Percentiles rank a stretch among this genome's conserved stretches.
Evolutionary conservation across 2,113 vertebrate genomes (phyloP).

Genomic region (Dipodomys merriami): DNA sequence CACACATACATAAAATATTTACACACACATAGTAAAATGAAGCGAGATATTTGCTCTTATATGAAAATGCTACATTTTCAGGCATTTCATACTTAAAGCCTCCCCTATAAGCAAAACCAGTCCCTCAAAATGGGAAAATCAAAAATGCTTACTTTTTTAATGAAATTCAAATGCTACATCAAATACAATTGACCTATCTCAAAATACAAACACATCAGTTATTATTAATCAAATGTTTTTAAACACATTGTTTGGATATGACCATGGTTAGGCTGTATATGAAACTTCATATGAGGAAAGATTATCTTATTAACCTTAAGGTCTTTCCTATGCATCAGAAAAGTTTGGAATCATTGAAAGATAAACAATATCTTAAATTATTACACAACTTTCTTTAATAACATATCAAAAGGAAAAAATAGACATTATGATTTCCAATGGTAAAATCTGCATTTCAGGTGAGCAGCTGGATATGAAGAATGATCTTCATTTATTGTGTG

Average conservation of each 20-base stretch:
- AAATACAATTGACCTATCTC: constrained; percentile 69
- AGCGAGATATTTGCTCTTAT: constrained; percentile 5
- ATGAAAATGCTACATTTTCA: constrained; percentile 40
- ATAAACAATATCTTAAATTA: not conserved
- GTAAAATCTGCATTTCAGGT: constrained; percentile 16
- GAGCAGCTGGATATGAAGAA: not conserved
- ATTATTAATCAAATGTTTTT: constrained; percentile 77
- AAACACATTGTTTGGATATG: constrained; percentile 28
- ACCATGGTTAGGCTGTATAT: constrained; percentile 54
- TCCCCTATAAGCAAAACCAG: not conserved
- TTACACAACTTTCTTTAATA: constrained; percentile 24
- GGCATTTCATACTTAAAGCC: not conserved
- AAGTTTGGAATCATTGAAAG: constrained; percentile 40
- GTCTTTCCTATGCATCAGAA: constrained; percentile 51
- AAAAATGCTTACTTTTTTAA: constrained; percentile 68
- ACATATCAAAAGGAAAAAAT: not conserved
- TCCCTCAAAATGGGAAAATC: constrained; percentile 11
- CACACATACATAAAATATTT: not conserved
- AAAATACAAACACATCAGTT: constrained; percentile 72
- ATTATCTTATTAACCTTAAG: constrained; percentile 31
- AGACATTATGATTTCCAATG: constrained; percentile 38
- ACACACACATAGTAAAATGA: not conserved
- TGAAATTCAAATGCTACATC: constrained; percentile 37
- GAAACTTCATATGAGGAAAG: constrained; percentile 47
- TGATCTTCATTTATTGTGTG: not conserved